Conservation (phyloP, 2,113 vertebrate genomes). For the Phalacrocorax aristotelis region DNA sequence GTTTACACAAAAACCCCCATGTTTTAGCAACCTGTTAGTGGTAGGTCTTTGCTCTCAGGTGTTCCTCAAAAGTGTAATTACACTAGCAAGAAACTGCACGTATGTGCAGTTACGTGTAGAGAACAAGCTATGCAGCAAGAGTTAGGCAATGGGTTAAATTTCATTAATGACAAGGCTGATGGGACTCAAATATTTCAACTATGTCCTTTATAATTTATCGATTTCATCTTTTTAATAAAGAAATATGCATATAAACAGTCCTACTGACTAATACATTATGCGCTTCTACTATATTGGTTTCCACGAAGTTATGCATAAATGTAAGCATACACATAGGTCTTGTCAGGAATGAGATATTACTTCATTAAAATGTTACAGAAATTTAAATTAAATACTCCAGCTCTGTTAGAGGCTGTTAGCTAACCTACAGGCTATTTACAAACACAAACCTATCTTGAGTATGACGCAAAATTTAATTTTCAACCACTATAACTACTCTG, state of each 20-base stretch:
- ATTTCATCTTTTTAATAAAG: not conserved
- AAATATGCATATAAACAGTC: not conserved
- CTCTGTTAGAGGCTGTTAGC: constrained; percentile 10
- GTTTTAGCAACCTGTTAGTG: not conserved
- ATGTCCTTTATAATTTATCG: not conserved
- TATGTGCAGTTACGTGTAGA: not conserved
- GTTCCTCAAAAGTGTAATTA: not conserved
- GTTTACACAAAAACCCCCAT: not conserved
- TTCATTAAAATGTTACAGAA: constrained; percentile 65
- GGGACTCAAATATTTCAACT: not conserved
- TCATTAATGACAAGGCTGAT: not conserved
- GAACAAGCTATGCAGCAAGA: not conserved
- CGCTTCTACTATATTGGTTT: not conserved
- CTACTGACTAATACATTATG: not conserved
- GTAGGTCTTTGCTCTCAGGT: not conserved
- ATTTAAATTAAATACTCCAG: constrained; percentile 39
- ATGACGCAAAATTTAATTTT: constrained; percentile 18
- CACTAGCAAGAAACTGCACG: not conserved
- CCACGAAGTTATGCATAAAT: not conserved
- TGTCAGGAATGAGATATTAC: constrained; percentile 50
- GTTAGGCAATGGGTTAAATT: not conserved
- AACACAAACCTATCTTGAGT: not conserved
- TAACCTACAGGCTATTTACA: constrained; percentile 59
- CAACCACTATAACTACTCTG: constrained; percentile 15
- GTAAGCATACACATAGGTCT: not conserved